Evolutionary conservation across 2,797 vertebrate species (phyloP), one percentile per base, ranked within the genome.

Genomic region (Melanotaenia nigrans): DNA sequence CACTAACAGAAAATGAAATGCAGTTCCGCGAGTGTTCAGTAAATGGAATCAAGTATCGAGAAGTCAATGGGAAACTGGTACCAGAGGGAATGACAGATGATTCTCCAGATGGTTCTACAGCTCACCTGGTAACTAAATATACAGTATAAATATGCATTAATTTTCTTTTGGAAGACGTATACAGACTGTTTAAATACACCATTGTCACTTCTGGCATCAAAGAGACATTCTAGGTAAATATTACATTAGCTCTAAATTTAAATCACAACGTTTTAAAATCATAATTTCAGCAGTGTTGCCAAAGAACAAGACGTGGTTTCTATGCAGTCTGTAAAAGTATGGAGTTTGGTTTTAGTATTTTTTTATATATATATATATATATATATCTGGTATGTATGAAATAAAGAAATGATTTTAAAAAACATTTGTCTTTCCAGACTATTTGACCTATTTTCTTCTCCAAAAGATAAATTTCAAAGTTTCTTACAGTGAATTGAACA

Each of bases 1-100:
- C 97, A 0, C 89, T 99, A 65, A 99, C 98, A 16, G 97, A 99
- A 94, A 99, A 99, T 57, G 97, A 97, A 90, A 99, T 99, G 97
- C 96, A 96, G 20, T 99, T 99, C 92, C 96, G 96, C 0, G 97
- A 99, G 85, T 99, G 97, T 83, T 98, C 97, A 56, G 95, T 99
- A 83, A 97, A 96, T 60, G 97, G 98, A 68, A 82, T 95, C 68
- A 99, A 99, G 82, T 99, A 97, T 91, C 95, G 97, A 83, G 98
- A 99, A 91, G 94, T 98, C 70, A 98, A 96, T 55, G 95, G 96
- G 71, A 97, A 94, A 91, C 93, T 99, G 51, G 91, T 97, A 53
- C 95, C 96, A 3, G 97, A 99, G 84, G 97, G 97, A 61, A 92
- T 96, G 93, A 96, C 94, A 13, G 94, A 96, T 12, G 96, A 98